These are phyloP conservation scores for Gari tellinella DNA, from an alignment of 2,888 invertebrate species.

Conservation along the genomic window DNA sequence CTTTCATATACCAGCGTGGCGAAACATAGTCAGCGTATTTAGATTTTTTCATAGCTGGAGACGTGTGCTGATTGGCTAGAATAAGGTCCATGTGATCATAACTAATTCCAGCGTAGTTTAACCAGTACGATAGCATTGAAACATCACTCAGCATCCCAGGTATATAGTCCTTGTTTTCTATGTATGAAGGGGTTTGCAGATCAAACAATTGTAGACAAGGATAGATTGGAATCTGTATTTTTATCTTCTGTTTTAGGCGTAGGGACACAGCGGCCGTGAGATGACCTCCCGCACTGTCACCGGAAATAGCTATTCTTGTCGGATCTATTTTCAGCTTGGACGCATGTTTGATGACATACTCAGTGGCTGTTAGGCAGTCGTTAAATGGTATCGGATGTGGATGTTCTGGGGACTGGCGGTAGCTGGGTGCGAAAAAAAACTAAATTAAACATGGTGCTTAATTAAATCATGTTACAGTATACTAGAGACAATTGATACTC, in stretches of 20 bases:
- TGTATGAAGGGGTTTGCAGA: constrained; percentile 78
- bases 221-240: constrained; percentile 75
- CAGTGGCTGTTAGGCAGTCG: constrained; percentile 82
- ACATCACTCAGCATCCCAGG: constrained; percentile 70
- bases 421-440: constrained; percentile 18
- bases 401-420: constrained; percentile 84
- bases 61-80: constrained; percentile 68
- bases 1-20: constrained; percentile 67
- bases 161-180: constrained; percentile 68
- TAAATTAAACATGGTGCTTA: too few species aligned
- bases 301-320: constrained; percentile 70
- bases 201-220: constrained; percentile 83
- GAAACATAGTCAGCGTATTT: constrained; percentile 65
- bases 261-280: constrained; percentile 69
- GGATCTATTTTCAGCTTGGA: constrained; percentile 69
- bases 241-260: constrained; percentile 66
- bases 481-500: too few species aligned
- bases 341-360: constrained; percentile 76
- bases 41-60: constrained; percentile 66
- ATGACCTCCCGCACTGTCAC: constrained; percentile 74
- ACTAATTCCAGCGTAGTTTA: constrained; percentile 69
- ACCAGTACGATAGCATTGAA: constrained; percentile 71
- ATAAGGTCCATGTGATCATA: constrained; percentile 66
- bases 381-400: constrained; percentile 83
- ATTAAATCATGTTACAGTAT: too few species aligned